Conservation (phyloP, 2,888 invertebrate species). For the Trypoxylon attenuatum region DNA sequence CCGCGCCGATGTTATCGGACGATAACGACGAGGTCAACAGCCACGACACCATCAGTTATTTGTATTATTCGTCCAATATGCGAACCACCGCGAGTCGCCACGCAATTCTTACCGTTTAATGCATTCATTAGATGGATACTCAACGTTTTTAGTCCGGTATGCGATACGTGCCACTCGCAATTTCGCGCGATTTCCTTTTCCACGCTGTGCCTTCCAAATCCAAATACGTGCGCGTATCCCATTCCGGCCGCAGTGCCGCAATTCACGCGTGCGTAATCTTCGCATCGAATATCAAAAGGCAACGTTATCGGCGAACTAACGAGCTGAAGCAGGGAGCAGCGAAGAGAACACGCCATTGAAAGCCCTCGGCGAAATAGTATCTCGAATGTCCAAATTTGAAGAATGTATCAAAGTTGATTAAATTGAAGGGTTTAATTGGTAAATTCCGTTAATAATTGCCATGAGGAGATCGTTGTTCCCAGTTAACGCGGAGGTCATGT, state of each 20-base stretch:
- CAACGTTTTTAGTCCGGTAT: neutral
- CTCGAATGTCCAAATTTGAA: too few relatives aligned
- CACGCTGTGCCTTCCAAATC: neutral
- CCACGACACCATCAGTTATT: too few relatives aligned
- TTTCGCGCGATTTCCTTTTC: neutral
- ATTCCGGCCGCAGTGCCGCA: neutral
- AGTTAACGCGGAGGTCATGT: conserved; percentile 23
- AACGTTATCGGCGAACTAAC: neutral
- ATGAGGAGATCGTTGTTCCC: conserved; percentile 31
- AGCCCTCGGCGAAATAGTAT: too few relatives aligned
- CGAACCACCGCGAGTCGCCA: too few relatives aligned
- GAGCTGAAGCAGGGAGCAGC: neutral
- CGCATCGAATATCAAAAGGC: neutral
- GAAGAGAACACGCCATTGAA: too few relatives aligned
- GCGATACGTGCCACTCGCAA: neutral
- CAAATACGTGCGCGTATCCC: neutral
- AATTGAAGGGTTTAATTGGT: too few relatives aligned
- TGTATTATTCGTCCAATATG: too few relatives aligned
- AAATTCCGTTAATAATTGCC: neutral
- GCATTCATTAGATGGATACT: too few relatives aligned
- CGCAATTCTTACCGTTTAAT: too few relatives aligned
- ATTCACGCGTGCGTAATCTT: neutral
- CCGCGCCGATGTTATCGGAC: too few relatives aligned
- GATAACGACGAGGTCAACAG: too few relatives aligned
- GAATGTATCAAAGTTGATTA: too few relatives aligned